Evolutionary conservation across 2,797 vertebrate species (phyloP).

Genomic region (Netta rufina): DNA sequence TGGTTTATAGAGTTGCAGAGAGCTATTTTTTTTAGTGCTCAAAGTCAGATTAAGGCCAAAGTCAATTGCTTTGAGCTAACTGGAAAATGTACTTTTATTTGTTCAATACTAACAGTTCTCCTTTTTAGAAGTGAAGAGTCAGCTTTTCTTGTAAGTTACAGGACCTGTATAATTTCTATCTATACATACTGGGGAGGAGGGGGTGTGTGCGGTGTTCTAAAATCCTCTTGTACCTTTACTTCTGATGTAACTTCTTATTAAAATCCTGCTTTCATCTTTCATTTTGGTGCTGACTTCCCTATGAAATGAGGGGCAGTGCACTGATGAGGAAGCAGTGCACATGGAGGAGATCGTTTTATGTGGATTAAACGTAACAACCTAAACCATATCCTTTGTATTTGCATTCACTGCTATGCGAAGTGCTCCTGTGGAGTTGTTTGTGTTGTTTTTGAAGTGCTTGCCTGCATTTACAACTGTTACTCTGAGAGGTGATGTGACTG

Average conservation of each 20-base stretch:
- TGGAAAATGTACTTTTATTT: neutral
- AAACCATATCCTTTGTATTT: no score
- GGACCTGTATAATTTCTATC: accelerated
- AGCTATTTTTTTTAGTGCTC: neutral
- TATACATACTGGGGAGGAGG: neutral
- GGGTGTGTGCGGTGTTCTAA: neutral
- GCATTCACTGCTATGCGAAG: neutral
- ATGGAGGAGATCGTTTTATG: no score
- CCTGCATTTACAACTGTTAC: accelerated
- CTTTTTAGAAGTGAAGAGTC: neutral
- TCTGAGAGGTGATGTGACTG: accelerated
- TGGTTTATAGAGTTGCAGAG: neutral
- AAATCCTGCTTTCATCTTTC: neutral
- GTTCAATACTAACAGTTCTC: neutral
- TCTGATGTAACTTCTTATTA: neutral
- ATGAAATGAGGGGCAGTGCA: accelerated
- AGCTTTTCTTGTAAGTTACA: neutral
- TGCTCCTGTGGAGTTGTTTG: no score
- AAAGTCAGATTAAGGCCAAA: neutral
- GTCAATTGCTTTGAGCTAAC: neutral
- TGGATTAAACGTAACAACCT: no score
- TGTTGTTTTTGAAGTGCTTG: neutral
- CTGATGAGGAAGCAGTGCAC: neutral
- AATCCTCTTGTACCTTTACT: neutral
- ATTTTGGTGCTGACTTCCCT: neutral